Percentiles rank a stretch among this genome's conserved stretches.
These are phyloP conservation scores for Drosophila setosimentum DNA, from an alignment of 2,888 invertebrate species.

Conservation along the genomic window DNA sequence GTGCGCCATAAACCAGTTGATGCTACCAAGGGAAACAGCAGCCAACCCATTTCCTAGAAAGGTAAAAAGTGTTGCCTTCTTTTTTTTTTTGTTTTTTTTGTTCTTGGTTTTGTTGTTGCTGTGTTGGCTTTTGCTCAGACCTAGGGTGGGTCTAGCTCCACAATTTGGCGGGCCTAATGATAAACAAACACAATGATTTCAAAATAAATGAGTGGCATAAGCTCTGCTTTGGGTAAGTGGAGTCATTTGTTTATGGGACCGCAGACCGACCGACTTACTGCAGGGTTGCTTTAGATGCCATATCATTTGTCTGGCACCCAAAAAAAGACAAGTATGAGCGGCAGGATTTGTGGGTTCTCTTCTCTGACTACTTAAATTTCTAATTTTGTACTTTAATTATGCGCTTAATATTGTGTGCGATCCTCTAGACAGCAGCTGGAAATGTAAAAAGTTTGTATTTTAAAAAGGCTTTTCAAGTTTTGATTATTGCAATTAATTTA, in stretches of 20 bases:
- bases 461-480: conserved; percentile 1
- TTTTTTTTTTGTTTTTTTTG: not conserved
- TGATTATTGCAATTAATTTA: not conserved
- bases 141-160: conserved; percentile 22
- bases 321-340: not conserved
- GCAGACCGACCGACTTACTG: conserved; percentile 35
- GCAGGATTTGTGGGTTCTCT: conserved; percentile 45
- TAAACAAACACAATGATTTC: conserved; percentile 67
- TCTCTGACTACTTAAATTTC: conserved; percentile 17
- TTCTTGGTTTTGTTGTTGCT: not conserved
- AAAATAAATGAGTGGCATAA: conserved; percentile 65
- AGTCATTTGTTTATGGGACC: conserved; percentile 60
- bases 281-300: conserved; percentile 30
- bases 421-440: not conserved
- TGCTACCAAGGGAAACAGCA: conserved; percentile 18
- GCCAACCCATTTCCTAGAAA: conserved; percentile 11
- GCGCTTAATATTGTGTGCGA: not conserved
- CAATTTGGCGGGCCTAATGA: conserved; percentile 53
- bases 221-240: conserved; percentile 56
- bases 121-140: not conserved
- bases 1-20: conserved; percentile 65
- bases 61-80: conserved; percentile 37
- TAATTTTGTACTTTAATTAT: conserved; percentile 24
- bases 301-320: conserved; percentile 47
- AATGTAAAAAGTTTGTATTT: not conserved